Base-by-base conservation (phyloP, 2,113 vertebrate genomes). In the Hippoglossus stenolepis region DNA sequence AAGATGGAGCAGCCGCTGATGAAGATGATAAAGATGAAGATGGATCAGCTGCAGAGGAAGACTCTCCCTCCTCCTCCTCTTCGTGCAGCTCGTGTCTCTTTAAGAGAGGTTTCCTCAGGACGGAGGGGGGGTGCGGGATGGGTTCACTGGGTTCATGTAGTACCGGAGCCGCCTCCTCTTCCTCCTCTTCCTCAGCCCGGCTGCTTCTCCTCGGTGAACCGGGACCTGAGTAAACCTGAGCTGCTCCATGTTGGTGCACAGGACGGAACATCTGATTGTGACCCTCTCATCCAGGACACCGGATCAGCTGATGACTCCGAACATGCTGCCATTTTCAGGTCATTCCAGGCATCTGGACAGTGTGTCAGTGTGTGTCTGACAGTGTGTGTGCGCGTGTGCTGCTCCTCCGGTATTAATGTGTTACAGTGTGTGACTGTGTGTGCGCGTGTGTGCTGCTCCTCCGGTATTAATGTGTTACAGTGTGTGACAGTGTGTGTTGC, bases 141-240 rank as follows among this genome's bases (percentile, higher is more conserved):
- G 81, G 91, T 92, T 94, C 93, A 94, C 73, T 88, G 93, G 80
- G 94, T 94, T 95, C 93, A 94, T 92, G 66, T 91, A 86, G 89
- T 89, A 90, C 90, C 83, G 92, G 83, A 82, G 90, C 87, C 90
- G 10, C 31, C 28, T 51, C 47, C 47, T 49, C 47, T 2, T 49
- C 47, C 45, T 47, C 45, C 47, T 49, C 31, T 12, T 87, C 83
- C 87, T 89, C 86, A 87, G 28, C 31, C 81, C 72, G 80, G 58
- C 75, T 73, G 78, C 85, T 72, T 83, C 73, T 58, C 73, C 40
- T 82, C 85, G 38, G 77, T 63, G 76, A 73, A 86, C 73, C 53
- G 53, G 53, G 53, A 54, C 53, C 18, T 13, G 20, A 8, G 53
- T 21, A 9, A 12, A 11, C 6, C 47, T 17, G 47, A 43, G 40